Conservation (phyloP, 2,113 vertebrate species). For the Xiphorhynchus elegans region DNA sequence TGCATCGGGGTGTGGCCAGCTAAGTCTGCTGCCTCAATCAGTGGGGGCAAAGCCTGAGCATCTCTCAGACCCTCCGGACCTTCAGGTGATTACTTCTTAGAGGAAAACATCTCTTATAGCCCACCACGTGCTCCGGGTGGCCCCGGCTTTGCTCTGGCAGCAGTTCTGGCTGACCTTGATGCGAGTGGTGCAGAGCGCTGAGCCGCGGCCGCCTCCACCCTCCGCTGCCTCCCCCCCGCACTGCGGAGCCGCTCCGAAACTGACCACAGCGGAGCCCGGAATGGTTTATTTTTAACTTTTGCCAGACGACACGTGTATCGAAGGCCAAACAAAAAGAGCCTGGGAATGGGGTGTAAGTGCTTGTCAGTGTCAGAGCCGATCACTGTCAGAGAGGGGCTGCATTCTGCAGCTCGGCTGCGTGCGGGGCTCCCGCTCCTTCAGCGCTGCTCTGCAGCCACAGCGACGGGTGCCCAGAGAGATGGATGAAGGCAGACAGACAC, state of each 20-base stretch:
- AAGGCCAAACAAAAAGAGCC: slow-evolving; percentile 13
- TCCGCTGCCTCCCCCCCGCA: neutral
- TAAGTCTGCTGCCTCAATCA: neutral
- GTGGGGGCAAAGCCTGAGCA: neutral
- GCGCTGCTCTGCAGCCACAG: neutral
- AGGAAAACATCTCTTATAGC: neutral
- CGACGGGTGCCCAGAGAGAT: slow-evolving; percentile 22
- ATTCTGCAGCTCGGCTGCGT: neutral
- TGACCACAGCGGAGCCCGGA: slow-evolving; percentile 25
- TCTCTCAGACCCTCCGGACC: neutral
- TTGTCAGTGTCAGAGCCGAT: slow-evolving; percentile 41
- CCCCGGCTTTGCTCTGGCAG: slow-evolving; percentile 5
- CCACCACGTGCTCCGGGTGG: neutral
- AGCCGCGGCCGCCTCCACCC: neutral
- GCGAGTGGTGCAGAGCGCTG: slow-evolving; percentile 15
- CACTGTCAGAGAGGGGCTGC: slow-evolving; percentile 11
- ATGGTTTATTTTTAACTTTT: slow-evolving; percentile 64
- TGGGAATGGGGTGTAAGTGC: slow-evolving; percentile 19
- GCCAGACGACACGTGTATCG: slow-evolving; percentile 30
- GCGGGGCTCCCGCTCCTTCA: neutral
- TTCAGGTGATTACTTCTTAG: neutral
- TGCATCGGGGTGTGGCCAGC: neutral
- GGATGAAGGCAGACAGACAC: slow-evolving; percentile 49
- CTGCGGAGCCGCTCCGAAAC: neutral
- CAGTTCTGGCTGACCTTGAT: slow-evolving; percentile 48